Conservation (phyloP, 1,140 invertebrate genomes). For the Glossosoma conforme region DNA sequence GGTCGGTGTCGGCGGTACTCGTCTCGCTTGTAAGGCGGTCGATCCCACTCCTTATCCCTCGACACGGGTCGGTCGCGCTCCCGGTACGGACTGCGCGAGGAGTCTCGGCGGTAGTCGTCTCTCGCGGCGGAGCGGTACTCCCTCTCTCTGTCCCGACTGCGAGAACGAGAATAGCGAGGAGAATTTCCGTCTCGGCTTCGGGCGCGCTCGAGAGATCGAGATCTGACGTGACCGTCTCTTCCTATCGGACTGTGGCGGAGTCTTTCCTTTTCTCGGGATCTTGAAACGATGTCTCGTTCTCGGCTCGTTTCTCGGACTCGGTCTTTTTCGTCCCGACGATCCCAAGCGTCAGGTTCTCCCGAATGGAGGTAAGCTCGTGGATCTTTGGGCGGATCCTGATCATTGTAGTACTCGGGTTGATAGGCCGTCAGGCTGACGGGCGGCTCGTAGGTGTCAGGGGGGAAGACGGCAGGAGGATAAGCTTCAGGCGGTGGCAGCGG, state of each 20-base stretch:
- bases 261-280: conserved; percentile 36
- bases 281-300: conserved; percentile 44
- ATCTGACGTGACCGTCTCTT: conserved; percentile 33
- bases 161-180: conserved; percentile 47
- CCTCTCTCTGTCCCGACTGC: conserved; percentile 51
- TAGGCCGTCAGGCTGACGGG: conserved; percentile 45
- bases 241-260: conserved; percentile 38
- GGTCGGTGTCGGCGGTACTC: conserved; percentile 46
- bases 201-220: conserved; percentile 37
- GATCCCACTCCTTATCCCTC: conserved; percentile 46
- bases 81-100: conserved; percentile 44
- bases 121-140: conserved; percentile 45
- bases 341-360: conserved; percentile 47
- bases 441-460: conserved; percentile 46
- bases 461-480: conserved; percentile 36
- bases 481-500: conserved; percentile 35
- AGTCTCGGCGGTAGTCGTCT: conserved; percentile 38
- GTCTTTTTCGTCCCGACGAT: conserved; percentile 41
- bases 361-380: conserved; percentile 54
- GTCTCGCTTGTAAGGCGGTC: conserved; percentile 49
- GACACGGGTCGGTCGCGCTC: conserved; percentile 41
- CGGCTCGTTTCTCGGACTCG: conserved; percentile 46
- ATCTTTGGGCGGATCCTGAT: conserved; percentile 52
- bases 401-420: conserved; percentile 53
- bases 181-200: conserved; percentile 40